phyloP scores from a whole-genome alignment of 2,888 invertebrate genomes.

The Myopa testacea region DNA sequence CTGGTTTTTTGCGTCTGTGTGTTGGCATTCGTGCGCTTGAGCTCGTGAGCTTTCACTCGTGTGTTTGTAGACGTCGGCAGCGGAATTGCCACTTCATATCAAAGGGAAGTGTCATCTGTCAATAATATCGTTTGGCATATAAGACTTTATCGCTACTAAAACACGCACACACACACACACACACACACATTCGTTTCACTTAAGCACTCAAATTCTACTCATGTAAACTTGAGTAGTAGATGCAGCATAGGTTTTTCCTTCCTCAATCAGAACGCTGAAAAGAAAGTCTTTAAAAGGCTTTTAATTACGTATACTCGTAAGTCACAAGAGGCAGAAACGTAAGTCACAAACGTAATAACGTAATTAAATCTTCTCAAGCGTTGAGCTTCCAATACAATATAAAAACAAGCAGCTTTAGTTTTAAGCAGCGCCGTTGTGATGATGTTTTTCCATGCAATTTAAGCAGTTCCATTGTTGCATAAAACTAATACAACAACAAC shows the following conservation, averaged over 20 bases:
- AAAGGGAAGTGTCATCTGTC: neutral
- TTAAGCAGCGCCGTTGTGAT: too few species aligned
- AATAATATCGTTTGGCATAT: neutral
- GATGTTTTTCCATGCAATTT: too few species aligned
- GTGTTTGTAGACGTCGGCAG: neutral
- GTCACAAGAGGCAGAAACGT: neutral
- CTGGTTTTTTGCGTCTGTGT: too few species aligned
- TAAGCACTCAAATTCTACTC: conserved; percentile 2
- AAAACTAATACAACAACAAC: too few species aligned
- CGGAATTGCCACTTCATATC: conserved; percentile 2
- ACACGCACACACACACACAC: neutral
- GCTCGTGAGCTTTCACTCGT: neutral
- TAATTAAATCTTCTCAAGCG: too few species aligned
- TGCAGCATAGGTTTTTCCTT: neutral
- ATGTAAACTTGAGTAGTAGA: neutral
- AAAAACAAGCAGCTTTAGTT: neutral
- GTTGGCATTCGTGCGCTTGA: too few species aligned
- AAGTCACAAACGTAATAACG: neutral
- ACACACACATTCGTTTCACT: neutral
- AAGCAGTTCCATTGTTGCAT: too few species aligned
- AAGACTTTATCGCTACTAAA: neutral
- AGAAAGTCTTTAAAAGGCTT: neutral
- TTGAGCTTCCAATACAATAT: neutral
- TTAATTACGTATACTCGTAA: neutral
- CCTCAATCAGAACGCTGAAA: neutral